Evolutionary conservation across 1,140 invertebrate genomes (phyloP).

Genomic region (Camponotus vicinus): DNA sequence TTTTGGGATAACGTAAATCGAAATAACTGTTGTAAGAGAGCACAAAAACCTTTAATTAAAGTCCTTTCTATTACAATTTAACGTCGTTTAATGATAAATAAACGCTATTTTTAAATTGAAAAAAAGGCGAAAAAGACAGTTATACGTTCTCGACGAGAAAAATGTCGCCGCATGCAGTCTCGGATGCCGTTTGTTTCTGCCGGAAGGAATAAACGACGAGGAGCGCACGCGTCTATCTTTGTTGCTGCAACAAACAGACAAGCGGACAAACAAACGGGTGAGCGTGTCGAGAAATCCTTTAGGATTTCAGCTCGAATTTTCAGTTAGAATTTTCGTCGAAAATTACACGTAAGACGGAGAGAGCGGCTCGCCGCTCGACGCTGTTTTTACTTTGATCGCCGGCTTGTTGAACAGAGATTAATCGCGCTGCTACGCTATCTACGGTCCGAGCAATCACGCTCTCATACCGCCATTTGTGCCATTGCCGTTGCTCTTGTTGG

Average conservation of each 20-base stretch:
- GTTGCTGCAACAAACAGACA: constrained; percentile 15
- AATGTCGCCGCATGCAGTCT: not conserved
- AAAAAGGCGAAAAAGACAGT: not conserved
- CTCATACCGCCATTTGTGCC: constrained; percentile 39
- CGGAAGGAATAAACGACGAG: constrained; percentile 18
- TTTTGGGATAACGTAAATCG: no score
- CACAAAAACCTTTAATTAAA: not conserved
- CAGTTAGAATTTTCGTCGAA: constrained; percentile 21
- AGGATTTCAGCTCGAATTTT: constrained; percentile 42
- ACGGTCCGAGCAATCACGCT: constrained; percentile 63
- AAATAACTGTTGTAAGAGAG: not conserved
- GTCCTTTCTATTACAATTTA: not conserved
- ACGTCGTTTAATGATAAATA: not conserved
- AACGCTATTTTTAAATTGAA: not conserved
- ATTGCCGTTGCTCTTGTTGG: constrained; percentile 61
- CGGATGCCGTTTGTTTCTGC: not conserved
- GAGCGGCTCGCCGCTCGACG: constrained; percentile 22
- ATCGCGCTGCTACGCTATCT: constrained; percentile 65
- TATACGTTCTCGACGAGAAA: not conserved
- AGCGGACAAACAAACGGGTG: constrained; percentile 14
- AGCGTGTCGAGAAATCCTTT: constrained; percentile 1
- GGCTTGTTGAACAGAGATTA: constrained; percentile 70
- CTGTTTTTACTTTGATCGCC: constrained; percentile 69
- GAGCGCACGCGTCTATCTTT: not conserved
- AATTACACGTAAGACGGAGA: constrained; percentile 29